A percentile compares a stretch with the other conserved stretches of the same genome.
phyloP scores from a whole-genome alignment of 1,140 invertebrate species.

The Mactra quadrangularis region DNA sequence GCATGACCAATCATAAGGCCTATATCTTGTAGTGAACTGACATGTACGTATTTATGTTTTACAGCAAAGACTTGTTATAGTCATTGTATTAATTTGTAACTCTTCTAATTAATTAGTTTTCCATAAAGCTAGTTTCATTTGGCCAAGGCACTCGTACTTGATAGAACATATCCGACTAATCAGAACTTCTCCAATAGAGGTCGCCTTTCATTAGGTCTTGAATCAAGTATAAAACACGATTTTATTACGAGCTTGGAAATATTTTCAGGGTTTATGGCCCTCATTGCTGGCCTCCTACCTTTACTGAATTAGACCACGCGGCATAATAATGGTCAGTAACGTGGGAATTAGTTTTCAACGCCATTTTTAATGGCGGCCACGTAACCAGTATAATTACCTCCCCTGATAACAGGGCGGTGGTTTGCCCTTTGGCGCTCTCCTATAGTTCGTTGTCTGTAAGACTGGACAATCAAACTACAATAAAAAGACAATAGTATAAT shows the following conservation, averaged over 20 bases:
- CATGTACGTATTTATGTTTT: too few species aligned
- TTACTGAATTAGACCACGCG: neutral
- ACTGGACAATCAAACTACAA: slow-evolving; percentile 16
- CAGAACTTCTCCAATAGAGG: slow-evolving; percentile 1
- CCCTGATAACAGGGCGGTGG: slow-evolving; percentile 37
- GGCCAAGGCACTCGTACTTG: too few species aligned
- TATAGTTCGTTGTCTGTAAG: slow-evolving; percentile 16
- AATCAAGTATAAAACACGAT: slow-evolving; percentile 17
- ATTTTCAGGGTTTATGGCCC: slow-evolving; percentile 21
- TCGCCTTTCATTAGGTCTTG: slow-evolving; percentile 1
- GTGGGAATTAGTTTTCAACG: slow-evolving; percentile 34
- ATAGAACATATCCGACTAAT: too few species aligned
- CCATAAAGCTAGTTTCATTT: too few species aligned
- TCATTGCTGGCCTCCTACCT: slow-evolving; percentile 7
- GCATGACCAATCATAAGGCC: too few species aligned
- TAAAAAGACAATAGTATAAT: slow-evolving; percentile 15
- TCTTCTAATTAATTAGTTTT: too few species aligned
- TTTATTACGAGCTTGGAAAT: slow-evolving; percentile 33
- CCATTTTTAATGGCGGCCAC: slow-evolving; percentile 33
- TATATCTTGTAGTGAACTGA: too few species aligned
- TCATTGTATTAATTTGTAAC: too few species aligned
- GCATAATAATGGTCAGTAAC: slow-evolving; percentile 23
- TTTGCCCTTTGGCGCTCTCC: neutral
- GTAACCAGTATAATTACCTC: slow-evolving; percentile 42
- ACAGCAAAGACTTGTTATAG: too few species aligned